These are phyloP conservation scores for Ischnura elegans DNA, from an alignment of 2,888 invertebrate genomes.

Conservation along the genomic window DNA sequence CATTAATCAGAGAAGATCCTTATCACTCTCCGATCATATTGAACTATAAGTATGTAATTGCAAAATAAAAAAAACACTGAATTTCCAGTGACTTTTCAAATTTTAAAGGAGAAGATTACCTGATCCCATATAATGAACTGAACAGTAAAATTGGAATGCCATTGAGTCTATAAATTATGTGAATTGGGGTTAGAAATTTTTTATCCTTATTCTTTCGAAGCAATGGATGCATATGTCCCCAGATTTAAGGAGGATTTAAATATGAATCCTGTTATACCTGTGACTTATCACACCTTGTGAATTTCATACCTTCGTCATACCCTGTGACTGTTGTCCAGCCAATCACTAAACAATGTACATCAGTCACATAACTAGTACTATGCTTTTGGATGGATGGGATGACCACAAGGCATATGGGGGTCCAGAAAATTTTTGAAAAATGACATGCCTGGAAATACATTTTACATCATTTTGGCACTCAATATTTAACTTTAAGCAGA, in stretches of 20 bases:
- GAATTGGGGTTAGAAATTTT: background rate
- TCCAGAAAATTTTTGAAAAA: too few relatives aligned
- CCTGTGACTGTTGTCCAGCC: background rate
- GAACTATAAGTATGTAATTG: background rate
- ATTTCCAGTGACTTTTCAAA: background rate
- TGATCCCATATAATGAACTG: background rate
- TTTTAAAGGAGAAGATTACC: background rate
- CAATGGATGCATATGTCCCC: background rate
- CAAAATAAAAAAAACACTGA: background rate
- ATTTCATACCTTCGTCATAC: background rate
- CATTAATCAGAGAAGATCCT: too few relatives aligned
- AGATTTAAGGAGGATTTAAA: background rate
- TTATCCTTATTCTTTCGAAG: background rate
- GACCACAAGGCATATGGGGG: too few relatives aligned
- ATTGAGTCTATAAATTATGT: background rate
- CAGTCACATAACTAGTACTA: too few relatives aligned
- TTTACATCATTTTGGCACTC: too few relatives aligned
- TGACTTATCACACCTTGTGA: background rate
- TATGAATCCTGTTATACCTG: background rate
- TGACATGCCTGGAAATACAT: too few relatives aligned
- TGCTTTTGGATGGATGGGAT: too few relatives aligned
- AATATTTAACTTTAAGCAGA: too few relatives aligned
- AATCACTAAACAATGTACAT: background rate
- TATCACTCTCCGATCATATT: background rate
- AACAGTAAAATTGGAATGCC: background rate